Evolutionary conservation across 2,797 vertebrate genomes (phyloP), one percentile per base, ranked within the genome.

Genomic region (Sciurus carolinensis): DNA sequence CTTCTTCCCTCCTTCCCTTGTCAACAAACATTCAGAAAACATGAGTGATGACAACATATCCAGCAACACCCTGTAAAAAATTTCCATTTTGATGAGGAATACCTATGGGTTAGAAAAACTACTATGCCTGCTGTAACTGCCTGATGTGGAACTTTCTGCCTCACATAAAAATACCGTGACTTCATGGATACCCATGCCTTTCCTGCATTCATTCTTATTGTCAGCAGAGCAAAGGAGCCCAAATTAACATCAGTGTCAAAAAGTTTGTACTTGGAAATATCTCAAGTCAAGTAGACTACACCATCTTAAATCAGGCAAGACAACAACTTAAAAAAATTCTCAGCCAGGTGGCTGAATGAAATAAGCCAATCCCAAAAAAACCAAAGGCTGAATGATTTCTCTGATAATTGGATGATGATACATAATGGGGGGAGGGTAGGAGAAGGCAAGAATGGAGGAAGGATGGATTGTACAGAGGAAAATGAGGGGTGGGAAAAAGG

Each of bases 181-280:
- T 30, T 72, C 6, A 64, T 52, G 59, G 62, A 36, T 36, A 66
- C 14, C 42, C 28, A 33, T 6, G 17, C 18, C n/a, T 91, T 54
- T 64, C 28, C 42, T 54, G 71, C 30, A 62, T 28, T 84, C 44
- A 86, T 39, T 54, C 87, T 50, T 36, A 12, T 69, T 72, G 72
- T 76, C 26, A 90, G 42, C 7, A n/a, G 6, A 85, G 39, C 67
- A 92, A 92, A 83, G 73, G 72, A 90, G 90, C 20, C 11, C 64
- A 83, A n/a, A 77, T 20, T 57, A 82, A 76, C 44, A 66, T 75
- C 80, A 17, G 13, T 64, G 59, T 42, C 77, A 83, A 54, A 76
- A 30, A 64, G 17, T 82, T 22, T 66, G 20, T 22, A 79, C 42
- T 66, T n/a, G 44, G 73, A 88, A 92, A 57, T 59, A 57, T n/a